Percentiles rank a stretch among this genome's conserved stretches.
phyloP scores from a whole-genome alignment of 2,888 invertebrate species.

The Smittia sp. region DNA sequence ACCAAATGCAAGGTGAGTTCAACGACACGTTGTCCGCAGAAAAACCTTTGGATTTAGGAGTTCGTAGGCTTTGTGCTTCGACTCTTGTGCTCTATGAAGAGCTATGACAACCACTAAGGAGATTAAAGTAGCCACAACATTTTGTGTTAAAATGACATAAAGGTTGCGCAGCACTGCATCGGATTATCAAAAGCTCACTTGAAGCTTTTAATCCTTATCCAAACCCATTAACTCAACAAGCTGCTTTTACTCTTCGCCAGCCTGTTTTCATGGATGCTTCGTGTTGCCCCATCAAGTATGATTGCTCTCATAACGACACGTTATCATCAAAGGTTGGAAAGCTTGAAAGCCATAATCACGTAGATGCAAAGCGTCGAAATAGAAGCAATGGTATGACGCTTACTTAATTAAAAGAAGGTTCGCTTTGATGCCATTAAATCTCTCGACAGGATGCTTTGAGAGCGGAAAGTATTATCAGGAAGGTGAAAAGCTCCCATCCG shows the following conservation, averaged over 20 bases:
- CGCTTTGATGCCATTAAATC: too few species aligned
- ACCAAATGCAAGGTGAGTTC: constrained; percentile 30
- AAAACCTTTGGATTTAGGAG: too few species aligned
- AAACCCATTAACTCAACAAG: not conserved
- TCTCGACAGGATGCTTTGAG: constrained; percentile 62
- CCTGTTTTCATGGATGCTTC: constrained; percentile 53
- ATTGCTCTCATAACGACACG: constrained; percentile 56
- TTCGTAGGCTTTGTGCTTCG: too few species aligned
- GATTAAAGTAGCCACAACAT: too few species aligned
- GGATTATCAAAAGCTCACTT: not conserved
- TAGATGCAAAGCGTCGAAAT: constrained; percentile 7
- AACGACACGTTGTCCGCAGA: too few species aligned
- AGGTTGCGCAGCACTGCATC: too few species aligned
- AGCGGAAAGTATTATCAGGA: constrained; percentile 63
- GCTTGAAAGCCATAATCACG: not conserved
- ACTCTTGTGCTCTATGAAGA: too few species aligned
- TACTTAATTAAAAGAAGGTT: constrained; percentile 9
- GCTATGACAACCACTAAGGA: too few species aligned
- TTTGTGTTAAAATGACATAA: too few species aligned
- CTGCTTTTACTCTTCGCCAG: constrained; percentile 43
- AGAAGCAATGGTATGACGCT: constrained; percentile 25
- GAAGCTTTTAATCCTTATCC: not conserved
- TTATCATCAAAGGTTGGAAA: constrained; percentile 46
- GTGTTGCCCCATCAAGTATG: constrained; percentile 80
- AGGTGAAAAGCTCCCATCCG: constrained; percentile 66